Percentiles rank a stretch among this genome's conserved stretches.
Evolutionary conservation across 2,888 invertebrate species (phyloP).

Genomic region (Carpatolechia fugitivella): DNA sequence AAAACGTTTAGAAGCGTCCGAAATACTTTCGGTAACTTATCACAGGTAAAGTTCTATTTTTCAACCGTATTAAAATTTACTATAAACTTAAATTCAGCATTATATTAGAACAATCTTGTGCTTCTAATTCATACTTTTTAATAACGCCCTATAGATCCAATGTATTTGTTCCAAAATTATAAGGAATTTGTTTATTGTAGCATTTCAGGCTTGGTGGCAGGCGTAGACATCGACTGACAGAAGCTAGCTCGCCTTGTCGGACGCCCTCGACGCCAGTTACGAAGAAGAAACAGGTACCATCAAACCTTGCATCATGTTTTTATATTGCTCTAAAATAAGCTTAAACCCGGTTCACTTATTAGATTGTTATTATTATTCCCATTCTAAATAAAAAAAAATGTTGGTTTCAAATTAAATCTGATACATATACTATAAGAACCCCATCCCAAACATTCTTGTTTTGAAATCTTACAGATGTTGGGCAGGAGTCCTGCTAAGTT

Average conservation of each 20-base stretch:
- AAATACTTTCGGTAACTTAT: conserved; percentile 82
- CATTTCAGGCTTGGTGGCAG: conserved; percentile 68
- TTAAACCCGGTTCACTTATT: no score
- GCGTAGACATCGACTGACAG: conserved; percentile 66
- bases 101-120: no score
- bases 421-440: no score
- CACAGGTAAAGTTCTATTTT: conserved; percentile 73
- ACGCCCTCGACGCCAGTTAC: conserved; percentile 66
- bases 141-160: no score
- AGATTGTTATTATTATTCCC: no score
- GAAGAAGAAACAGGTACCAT: conserved; percentile 64
- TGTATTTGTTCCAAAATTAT: no score
- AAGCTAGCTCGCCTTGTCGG: conserved; percentile 60
- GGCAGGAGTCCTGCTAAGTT: conserved; percentile 84
- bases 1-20: conserved; percentile 83
- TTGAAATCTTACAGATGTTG: conserved; percentile 46
- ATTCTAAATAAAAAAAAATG: no score
- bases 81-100: no score
- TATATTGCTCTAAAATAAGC: no score
- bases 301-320: not conserved
- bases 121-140: no score
- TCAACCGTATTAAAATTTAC: no score
- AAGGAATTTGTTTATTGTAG: conserved; percentile 42
- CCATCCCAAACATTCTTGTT: not conserved
- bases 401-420: no score